Conservation (phyloP, 2,888 invertebrate species). For the Leptopilina myrica region DNA sequence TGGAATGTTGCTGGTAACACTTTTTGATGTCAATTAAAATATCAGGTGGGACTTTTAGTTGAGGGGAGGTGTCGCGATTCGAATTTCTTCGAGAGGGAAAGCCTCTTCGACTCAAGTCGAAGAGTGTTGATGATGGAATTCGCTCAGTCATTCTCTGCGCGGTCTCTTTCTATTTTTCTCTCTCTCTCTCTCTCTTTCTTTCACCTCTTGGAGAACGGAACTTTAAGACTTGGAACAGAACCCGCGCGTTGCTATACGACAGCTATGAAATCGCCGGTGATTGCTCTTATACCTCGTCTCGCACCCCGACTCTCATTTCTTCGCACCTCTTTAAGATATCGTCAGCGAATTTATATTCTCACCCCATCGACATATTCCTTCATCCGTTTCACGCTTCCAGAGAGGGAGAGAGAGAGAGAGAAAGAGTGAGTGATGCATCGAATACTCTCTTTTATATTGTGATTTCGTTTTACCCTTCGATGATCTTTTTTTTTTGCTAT, state of each 20-base stretch:
- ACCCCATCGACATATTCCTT: constrained; percentile 25
- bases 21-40: constrained; percentile 60
- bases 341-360: constrained; percentile 41
- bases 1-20: constrained; percentile 36
- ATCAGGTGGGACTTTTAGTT: constrained; percentile 54
- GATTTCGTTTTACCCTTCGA: no score
- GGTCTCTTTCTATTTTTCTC: constrained; percentile 54
- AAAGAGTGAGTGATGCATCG: no score
- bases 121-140: constrained; percentile 63
- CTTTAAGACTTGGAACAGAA: constrained; percentile 59
- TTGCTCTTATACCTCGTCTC: constrained; percentile 59
- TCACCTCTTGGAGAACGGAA: constrained; percentile 67
- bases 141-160: constrained; percentile 68
- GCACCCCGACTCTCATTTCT: constrained; percentile 56
- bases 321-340: constrained; percentile 43
- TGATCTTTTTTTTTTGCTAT: no score
- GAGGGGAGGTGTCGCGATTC: constrained; percentile 63
- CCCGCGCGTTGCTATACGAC: constrained; percentile 63
- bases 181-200: constrained; percentile 29
- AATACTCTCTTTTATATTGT: no score
- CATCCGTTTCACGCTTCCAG: constrained; percentile 1
- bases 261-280: constrained; percentile 73
- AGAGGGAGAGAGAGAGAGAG: neutral
- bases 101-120: constrained; percentile 47
- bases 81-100: constrained; percentile 70